Conservation (phyloP, 2,113 vertebrate species). For the Corynorhinus townsendii region DNA sequence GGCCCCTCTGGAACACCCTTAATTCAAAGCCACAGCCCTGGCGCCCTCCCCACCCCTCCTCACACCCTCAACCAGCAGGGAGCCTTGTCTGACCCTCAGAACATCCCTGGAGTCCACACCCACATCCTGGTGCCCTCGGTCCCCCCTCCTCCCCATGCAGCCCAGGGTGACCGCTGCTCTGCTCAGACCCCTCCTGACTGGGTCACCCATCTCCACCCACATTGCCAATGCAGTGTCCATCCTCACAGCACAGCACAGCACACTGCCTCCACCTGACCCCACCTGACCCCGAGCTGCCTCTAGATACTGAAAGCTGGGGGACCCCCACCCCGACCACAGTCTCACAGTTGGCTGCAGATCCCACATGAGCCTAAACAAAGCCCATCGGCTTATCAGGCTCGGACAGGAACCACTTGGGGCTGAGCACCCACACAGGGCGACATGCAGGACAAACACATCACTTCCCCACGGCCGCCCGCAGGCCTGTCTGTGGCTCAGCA, state of each 20-base stretch:
- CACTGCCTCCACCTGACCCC: neutral
- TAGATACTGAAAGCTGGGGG: neutral
- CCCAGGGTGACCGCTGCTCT: neutral
- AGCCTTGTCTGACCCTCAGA: no score
- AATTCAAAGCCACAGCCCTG: neutral
- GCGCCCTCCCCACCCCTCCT: neutral
- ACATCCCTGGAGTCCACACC: neutral
- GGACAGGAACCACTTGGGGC: rapidly evolving
- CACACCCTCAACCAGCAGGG: neutral
- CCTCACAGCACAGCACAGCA: neutral
- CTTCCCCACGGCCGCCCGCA: neutral
- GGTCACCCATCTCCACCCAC: neutral
- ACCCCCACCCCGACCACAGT: no score
- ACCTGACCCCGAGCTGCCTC: neutral
- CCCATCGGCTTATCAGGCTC: rapidly evolving
- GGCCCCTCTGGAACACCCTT: neutral
- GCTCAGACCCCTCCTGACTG: neutral
- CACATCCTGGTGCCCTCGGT: neutral
- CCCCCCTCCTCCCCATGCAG: neutral
- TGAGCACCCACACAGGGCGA: rapidly evolving
- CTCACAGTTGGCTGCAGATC: rapidly evolving
- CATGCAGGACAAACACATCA: rapidly evolving
- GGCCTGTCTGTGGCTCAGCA: neutral
- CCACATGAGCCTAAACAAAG: rapidly evolving
- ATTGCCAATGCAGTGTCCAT: neutral